Evolutionary conservation across 2,888 invertebrate species (phyloP), one percentile per base, ranked within the genome.

Genomic region (Rhyacophila evoluta): DNA sequence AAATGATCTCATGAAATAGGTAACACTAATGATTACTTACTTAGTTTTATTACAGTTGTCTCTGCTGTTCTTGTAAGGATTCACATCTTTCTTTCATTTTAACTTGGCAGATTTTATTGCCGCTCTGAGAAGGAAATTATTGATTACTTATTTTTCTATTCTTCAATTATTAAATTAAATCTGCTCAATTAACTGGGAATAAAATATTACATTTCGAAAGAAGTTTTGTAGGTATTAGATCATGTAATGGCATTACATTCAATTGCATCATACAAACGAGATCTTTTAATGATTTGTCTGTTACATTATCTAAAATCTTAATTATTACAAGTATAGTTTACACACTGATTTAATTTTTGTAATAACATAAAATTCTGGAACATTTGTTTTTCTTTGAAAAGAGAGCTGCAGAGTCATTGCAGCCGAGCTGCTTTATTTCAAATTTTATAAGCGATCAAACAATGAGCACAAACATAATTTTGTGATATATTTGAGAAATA

Each of bases 1-100:
- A 55, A 77, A 69, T 81, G 81, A 81, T 81, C 81, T 81, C 81
- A 81, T 81, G 76, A 79, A 81, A 41, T 81, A 77, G 74, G 55
- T 55, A 55, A 55, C 55, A 55, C 15, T 55, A 55, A 55, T 55
- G 55, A 55, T 55, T 55, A 55, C 55, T 55, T 55, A 55, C 55
- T 55, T 55, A 55, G 55, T 55, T 55, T 55, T 55, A 55, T 19
- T 19, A 55, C 19, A 55, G 55, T 19, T 55, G 55, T 55, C 10
- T 55, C 55, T 19, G 55, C 55, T 55, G 19, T 55, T 19, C 25
- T 55, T 19, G 55, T 55, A 55, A 55, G 55, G 55, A 55, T 19
- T 55, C 55, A 19, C 15, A 55, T 10, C 25, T 55, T 55, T 25
- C 19, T 55, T 19, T 19, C 19, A 8, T 6, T 25, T 55, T 25